Evolutionary conservation across 2,888 invertebrate species (phyloP).

Genomic region (Lacanobia wlatinum): DNA sequence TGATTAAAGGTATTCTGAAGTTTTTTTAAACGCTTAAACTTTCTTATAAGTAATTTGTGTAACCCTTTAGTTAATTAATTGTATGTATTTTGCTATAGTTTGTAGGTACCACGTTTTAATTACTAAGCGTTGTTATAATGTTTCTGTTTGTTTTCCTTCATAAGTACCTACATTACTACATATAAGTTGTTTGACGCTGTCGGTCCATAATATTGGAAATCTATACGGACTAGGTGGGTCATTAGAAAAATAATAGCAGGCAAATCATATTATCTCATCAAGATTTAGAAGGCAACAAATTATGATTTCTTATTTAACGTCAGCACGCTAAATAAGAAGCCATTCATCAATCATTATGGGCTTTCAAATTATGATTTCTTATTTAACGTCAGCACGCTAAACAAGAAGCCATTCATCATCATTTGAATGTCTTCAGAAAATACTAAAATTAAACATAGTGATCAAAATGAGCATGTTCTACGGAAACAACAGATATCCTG

Average conservation of each 20-base stretch:
- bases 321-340: no score
- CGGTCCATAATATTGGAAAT: background rate
- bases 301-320: background rate
- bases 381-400: background rate
- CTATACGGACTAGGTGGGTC: background rate
- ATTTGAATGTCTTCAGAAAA: slow-evolving; percentile 14
- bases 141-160: no score
- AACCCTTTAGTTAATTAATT: no score
- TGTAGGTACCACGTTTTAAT: no score
- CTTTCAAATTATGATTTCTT: background rate
- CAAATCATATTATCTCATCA: background rate
- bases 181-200: no score
- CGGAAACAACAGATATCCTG: slow-evolving; percentile 33
- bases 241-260: background rate
- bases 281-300: background rate
- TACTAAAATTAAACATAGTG: background rate
- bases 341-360: no score
- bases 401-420: background rate
- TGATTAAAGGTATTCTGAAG: no score
- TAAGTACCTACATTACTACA: no score
- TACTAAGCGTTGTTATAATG: no score
- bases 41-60: no score
- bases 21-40: no score
- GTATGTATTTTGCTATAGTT: no score
- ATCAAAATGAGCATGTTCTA: slow-evolving; percentile 2